Evolutionary conservation across 2,113 vertebrate species (phyloP).

Genomic region (Hypanus sabinus): DNA sequence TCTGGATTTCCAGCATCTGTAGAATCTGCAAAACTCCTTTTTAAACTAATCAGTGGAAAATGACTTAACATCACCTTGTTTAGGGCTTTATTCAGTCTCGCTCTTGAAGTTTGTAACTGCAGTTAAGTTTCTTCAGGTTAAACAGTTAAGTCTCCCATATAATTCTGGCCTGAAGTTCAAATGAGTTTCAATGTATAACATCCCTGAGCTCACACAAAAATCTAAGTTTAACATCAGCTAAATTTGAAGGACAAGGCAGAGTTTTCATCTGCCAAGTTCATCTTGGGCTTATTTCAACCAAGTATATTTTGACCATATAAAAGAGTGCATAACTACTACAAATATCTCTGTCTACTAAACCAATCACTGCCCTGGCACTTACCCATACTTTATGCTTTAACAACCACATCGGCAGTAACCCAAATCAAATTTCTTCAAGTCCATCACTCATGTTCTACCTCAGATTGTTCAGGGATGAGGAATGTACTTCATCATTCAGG

Average conservation of each 20-base stretch:
- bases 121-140: background rate
- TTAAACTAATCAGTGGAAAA: background rate
- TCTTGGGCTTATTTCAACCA: background rate
- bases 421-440: background rate
- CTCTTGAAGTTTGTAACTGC: background rate
- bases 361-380: background rate
- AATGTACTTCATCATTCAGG: background rate
- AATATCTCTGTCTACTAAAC: background rate
- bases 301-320: background rate
- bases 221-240: background rate
- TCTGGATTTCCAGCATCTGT: too few species aligned
- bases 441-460: background rate
- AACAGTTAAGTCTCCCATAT: background rate
- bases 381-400: background rate
- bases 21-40: too few species aligned
- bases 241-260: background rate
- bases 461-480: background rate
- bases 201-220: background rate
- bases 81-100: too few species aligned
- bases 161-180: background rate
- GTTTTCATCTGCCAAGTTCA: background rate
- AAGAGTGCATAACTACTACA: background rate
- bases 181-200: background rate
- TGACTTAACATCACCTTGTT: background rate
- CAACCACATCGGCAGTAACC: background rate